Conservation (phyloP, 2,797 vertebrate genomes). For the Pogonophryne albipinna region DNA sequence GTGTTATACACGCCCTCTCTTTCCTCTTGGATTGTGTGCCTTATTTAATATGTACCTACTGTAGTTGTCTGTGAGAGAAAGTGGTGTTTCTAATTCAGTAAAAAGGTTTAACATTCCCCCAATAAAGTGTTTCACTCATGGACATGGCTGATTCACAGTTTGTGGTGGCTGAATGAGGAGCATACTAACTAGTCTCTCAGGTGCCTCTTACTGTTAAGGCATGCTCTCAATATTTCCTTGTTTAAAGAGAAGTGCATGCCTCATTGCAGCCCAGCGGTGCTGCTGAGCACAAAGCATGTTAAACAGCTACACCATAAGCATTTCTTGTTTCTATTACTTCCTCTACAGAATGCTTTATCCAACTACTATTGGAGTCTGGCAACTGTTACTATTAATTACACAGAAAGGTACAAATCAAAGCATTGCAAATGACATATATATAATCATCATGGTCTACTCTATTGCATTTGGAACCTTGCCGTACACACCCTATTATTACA, state of each 20-base stretch:
- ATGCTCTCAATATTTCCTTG: conserved; percentile 41
- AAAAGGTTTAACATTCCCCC: conserved; percentile 84
- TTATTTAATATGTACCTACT: conserved; percentile 86
- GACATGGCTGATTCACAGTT: conserved; percentile 55
- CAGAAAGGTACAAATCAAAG: conserved; percentile 19
- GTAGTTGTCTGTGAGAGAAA: conserved; percentile 68
- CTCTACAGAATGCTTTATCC: conserved; percentile 24
- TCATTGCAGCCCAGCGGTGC: conserved; percentile 45
- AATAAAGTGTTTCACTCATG: conserved; percentile 86
- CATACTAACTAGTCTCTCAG: conserved; percentile 42
- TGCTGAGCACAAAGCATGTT: conserved; percentile 60
- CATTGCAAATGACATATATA: neutral
- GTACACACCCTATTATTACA: neutral
- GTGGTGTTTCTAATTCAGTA: conserved; percentile 82
- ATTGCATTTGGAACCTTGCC: neutral
- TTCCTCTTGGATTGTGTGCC: conserved; percentile 87
- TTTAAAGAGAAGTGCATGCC: conserved; percentile 7
- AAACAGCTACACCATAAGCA: conserved; percentile 47
- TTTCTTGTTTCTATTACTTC: conserved; percentile 37
- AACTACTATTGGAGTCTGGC: conserved; percentile 14
- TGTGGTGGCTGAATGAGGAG: conserved; percentile 46
- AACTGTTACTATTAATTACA: conserved; percentile 32
- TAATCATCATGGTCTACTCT: too few relatives aligned
- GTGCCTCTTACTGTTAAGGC: conserved; percentile 28
- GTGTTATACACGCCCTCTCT: conserved; percentile 77